These are phyloP conservation scores for Acanthosoma haemorrhoidale DNA, from an alignment of 2,888 invertebrate genomes.

Conservation along the genomic window DNA sequence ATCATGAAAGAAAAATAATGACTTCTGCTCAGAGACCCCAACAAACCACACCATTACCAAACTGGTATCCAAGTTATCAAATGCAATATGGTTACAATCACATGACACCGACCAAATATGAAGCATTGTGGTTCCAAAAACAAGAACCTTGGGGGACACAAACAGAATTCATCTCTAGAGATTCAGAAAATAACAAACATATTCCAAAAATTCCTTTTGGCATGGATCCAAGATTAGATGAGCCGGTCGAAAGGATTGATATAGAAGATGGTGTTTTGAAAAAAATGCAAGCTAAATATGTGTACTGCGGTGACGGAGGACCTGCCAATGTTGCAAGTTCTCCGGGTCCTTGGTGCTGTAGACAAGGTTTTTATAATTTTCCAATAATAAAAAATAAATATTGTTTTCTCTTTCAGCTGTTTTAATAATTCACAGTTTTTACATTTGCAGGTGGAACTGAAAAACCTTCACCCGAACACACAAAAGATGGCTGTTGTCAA, in stretches of 20 bases:
- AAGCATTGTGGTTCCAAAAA: slow-evolving; percentile 26
- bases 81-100: not conserved
- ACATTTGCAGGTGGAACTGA: slow-evolving; percentile 52
- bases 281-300: slow-evolving; percentile 47
- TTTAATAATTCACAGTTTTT: no score
- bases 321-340: slow-evolving; percentile 58
- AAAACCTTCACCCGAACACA: slow-evolving; percentile 65
- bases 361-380: slow-evolving; percentile 52
- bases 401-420: not conserved
- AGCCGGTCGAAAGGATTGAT: slow-evolving; percentile 27
- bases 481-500: slow-evolving; percentile 66
- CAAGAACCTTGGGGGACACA: slow-evolving; percentile 24
- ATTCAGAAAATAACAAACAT: slow-evolving; percentile 16
- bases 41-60: not conserved
- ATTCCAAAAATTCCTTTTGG: slow-evolving; percentile 39
- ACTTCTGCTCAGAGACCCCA: not conserved
- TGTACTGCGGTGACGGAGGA: slow-evolving; percentile 65
- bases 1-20: not conserved
- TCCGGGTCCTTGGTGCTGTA: slow-evolving; percentile 66
- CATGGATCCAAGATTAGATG: slow-evolving; percentile 37
- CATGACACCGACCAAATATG: not conserved
- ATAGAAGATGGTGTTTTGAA: slow-evolving; percentile 33
- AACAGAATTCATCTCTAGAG: slow-evolving; percentile 20
- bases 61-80: slow-evolving; percentile 17
- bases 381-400: not conserved